Percentiles rank a stretch among this genome's conserved stretches.
Conservation (phyloP, 2,113 vertebrate species). For the Microtus ochrogaster region DNA sequence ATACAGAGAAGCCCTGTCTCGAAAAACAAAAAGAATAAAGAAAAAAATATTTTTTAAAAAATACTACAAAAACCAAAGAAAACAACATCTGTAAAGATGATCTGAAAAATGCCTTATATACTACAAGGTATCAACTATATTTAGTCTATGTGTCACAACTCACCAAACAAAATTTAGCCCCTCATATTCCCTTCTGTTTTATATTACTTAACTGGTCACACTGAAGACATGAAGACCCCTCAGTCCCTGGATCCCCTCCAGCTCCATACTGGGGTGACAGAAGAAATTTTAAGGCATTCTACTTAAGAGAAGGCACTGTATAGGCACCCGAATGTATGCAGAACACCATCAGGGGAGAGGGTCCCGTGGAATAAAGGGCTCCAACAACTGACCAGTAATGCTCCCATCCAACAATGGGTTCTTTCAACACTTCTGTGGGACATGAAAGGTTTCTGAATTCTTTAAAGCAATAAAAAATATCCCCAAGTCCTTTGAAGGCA, state of each 20-base stretch:
- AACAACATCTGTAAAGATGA: not conserved
- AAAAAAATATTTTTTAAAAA: not conserved
- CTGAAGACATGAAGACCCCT: not conserved
- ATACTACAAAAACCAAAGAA: not conserved
- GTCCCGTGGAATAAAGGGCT: not conserved
- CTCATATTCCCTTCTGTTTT: not conserved
- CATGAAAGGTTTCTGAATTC: not conserved
- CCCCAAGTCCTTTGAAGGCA: not conserved
- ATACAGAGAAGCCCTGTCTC: not conserved
- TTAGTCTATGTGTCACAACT: constrained; percentile 4
- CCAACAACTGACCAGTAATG: not conserved
- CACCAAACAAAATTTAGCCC: not conserved
- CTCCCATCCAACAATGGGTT: not conserved
- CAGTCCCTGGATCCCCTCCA: not conserved
- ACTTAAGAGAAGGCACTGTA: not conserved
- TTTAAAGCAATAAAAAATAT: not conserved
- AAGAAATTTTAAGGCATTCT: not conserved
- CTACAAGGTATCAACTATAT: constrained; percentile 19
- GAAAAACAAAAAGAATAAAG: not conserved
- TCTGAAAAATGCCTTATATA: constrained; percentile 6
- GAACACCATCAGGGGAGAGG: not conserved
- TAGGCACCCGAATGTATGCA: not conserved
- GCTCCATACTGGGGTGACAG: not conserved
- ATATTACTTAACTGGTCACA: not conserved
- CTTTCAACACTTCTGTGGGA: not conserved